Evolutionary conservation across 2,888 invertebrate species (phyloP), one percentile per base, ranked within the genome.

Genomic region (Tipula helvola): DNA sequence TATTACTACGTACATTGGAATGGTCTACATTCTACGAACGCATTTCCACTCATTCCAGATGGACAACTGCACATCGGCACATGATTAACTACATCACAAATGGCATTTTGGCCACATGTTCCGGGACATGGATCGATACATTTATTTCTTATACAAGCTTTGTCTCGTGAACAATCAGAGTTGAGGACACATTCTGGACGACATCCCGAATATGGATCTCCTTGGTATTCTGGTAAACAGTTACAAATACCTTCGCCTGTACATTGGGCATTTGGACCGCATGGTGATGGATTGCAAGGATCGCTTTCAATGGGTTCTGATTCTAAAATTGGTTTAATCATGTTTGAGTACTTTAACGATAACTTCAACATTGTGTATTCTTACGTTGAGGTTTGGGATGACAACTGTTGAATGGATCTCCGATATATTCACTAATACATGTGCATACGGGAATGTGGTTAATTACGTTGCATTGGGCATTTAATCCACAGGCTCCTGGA

Each of bases 101-200:
- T 90, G 0, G 97, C 96, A 89, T 95, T 95, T 86, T 91, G 90
- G 0, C 96, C 97, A 90, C 97, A 97, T 36, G 95, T 95, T 87
- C 95, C 95, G 8, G 95, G 94, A 89, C 97, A 97, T 86, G 97
- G 96, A 90, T 96, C 95, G 86, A 92, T 90, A 90, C 97, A 97
- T 91, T 96, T 96, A 89, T 95, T 95, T 88, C 93, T 92, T 0
- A 94, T 92, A 89, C 96, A 96, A 87, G 96, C 95, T 89, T 93
- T 93, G 89, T 94, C 93, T 89, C 93, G 93, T 36, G 94, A 91
- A 90, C 96, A 97, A 89, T 96, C 96, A 12, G 93, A 91, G 89
- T 95, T 96, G 4, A 95, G 91, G n/a, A 95, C 93, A 91, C 96
- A 96, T 91, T 96, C 96, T 4, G 96, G 96, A 88, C 96, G 93